Conservation (phyloP, 2,113 vertebrate species). For the Corythornis cristatus region DNA sequence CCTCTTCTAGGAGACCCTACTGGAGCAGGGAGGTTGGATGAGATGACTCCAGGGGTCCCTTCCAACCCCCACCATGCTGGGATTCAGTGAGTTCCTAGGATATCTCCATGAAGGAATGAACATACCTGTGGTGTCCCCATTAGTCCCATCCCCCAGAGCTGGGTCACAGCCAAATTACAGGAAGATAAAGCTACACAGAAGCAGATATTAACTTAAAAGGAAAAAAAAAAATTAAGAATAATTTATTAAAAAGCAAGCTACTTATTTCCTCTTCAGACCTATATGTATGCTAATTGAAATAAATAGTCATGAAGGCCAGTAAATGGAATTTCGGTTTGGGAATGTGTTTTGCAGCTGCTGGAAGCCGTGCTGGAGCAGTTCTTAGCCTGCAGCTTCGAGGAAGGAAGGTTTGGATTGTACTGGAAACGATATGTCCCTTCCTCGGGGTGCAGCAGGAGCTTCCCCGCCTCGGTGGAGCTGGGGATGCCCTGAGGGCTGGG, state of each 20-base stretch:
- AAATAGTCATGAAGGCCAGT: background rate
- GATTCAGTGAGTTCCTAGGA: background rate
- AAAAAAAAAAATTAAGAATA: background rate
- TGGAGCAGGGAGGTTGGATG: background rate
- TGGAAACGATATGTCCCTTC: background rate
- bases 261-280: slow-evolving; percentile 1
- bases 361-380: background rate
- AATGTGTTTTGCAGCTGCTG: background rate
- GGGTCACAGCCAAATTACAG: background rate
- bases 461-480: background rate
- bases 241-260: background rate
- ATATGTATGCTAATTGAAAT: background rate
- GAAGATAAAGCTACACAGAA: background rate
- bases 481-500: background rate
- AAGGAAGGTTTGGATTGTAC: background rate
- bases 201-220: background rate
- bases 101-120: background rate
- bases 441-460: background rate
- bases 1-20: background rate
- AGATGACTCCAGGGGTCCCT: background rate
- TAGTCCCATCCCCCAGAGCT: background rate
- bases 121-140: accelerated
- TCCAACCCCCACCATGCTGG: background rate
- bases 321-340: background rate
- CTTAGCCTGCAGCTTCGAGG: background rate